Conservation (phyloP, 2,888 invertebrate genomes). For the Heliconius charithonia region DNA sequence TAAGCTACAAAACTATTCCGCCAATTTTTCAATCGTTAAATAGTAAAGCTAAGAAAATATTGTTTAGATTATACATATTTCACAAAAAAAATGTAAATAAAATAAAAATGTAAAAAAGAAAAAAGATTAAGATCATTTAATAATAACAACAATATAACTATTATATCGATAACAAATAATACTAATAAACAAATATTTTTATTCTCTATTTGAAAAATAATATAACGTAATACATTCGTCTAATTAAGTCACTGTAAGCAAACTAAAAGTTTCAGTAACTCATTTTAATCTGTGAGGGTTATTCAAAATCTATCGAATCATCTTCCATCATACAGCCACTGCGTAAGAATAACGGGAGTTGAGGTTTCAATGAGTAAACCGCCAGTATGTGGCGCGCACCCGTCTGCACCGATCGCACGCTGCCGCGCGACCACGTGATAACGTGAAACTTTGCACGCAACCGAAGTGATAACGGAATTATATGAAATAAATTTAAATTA, state of each 20-base stretch:
- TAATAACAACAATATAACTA: no score
- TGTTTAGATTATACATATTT: no score
- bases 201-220: background rate
- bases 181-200: background rate
- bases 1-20: no score
- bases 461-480: conserved; percentile 30
- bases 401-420: conserved; percentile 65
- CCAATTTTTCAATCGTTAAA: no score
- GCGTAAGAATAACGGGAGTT: conserved; percentile 78
- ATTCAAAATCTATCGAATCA: conserved; percentile 44
- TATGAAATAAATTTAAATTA: background rate
- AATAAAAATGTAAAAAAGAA: no score
- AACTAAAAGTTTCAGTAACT: background rate
- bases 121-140: no score
- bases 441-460: conserved; percentile 63
- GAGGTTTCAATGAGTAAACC: conserved; percentile 77
- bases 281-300: conserved; percentile 35
- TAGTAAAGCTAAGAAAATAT: no score
- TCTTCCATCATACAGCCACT: conserved; percentile 61
- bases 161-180: background rate
- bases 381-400: conserved; percentile 76
- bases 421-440: conserved; percentile 52
- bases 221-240: background rate
- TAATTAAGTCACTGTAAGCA: background rate
- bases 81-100: no score